Conservation (phyloP, 2,113 vertebrate species). For the Prochilodus magdalenae region DNA sequence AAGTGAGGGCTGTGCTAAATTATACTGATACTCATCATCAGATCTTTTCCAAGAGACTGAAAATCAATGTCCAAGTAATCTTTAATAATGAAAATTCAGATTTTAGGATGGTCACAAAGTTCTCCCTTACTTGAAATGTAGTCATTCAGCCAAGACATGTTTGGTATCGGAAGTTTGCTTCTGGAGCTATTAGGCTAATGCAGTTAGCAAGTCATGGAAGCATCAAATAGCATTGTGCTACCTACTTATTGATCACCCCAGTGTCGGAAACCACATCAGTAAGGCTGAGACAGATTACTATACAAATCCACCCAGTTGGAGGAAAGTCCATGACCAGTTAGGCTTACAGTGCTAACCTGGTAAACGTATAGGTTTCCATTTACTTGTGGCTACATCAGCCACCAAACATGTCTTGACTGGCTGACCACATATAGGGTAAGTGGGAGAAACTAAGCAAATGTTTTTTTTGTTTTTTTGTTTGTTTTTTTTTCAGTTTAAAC, state of each 20-base stretch:
- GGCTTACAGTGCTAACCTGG: no score
- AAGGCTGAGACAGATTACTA: no score
- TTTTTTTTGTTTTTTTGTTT: neutral
- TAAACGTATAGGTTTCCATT: no score
- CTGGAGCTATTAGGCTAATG: neutral
- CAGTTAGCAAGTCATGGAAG: no score
- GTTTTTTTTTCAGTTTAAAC: neutral
- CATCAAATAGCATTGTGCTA: no score
- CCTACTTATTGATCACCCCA: no score
- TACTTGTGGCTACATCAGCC: no score
- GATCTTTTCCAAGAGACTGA: neutral
- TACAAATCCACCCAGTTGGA: no score
- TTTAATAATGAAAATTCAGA: constrained; percentile 23
- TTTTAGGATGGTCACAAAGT: neutral
- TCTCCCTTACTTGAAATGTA: neutral
- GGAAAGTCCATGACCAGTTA: no score
- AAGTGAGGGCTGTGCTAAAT: constrained; percentile 10
- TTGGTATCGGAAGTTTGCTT: neutral
- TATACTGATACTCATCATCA: constrained; percentile 7
- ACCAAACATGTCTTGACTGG: no score
- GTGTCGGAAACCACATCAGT: no score
- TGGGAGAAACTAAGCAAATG: neutral
- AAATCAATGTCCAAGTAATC: neutral
- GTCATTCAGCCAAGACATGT: neutral
- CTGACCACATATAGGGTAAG: neutral